Conservation (phyloP, 1,140 invertebrate genomes). For the Ylistrum balloti region DNA sequence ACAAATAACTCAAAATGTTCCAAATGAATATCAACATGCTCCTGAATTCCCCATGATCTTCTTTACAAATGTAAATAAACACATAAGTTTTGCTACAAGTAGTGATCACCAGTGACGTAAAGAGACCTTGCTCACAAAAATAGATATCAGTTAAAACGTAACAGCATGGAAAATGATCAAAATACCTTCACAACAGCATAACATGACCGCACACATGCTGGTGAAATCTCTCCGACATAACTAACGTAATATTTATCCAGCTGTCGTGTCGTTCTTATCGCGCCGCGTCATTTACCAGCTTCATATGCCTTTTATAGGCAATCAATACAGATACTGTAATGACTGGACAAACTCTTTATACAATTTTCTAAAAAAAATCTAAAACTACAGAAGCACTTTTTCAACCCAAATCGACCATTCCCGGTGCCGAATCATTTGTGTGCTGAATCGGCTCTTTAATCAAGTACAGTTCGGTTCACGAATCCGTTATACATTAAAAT, state of each 20-base stretch:
- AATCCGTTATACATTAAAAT: background rate
- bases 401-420: background rate
- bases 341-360: background rate
- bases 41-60: background rate
- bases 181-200: background rate
- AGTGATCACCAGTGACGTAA: background rate
- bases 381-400: background rate
- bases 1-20: background rate
- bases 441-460: background rate
- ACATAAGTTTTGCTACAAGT: background rate
- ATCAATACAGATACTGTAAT: constrained; percentile 8
- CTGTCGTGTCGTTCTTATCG: background rate
- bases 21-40: background rate
- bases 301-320: background rate
- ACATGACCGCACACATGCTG: constrained; percentile 9
- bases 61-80: background rate
- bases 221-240: background rate
- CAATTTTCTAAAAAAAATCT: background rate
- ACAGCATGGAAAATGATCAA: constrained; percentile 14
- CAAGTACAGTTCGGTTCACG: background rate
- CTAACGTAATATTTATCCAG: background rate
- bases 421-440: background rate
- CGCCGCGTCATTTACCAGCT: background rate
- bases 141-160: constrained; percentile 34
- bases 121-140: background rate